Conservation (phyloP, 1,140 invertebrate genomes). For the Idris sp. region DNA sequence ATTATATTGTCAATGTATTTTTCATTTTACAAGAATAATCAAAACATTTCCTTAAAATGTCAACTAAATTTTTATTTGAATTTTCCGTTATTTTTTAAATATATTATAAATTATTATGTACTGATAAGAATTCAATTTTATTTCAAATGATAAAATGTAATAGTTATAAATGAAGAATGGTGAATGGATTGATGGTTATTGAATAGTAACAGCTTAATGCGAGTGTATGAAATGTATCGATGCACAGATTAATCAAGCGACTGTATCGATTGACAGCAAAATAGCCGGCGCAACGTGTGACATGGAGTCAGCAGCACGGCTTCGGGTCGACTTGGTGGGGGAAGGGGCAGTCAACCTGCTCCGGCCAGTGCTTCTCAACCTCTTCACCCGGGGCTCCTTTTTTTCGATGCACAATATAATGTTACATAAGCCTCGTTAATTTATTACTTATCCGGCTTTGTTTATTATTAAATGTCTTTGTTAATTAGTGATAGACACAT, state of each 20-base stretch:
- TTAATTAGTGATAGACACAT: too few relatives aligned
- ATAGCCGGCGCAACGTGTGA: conserved; percentile 63
- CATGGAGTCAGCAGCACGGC: conserved; percentile 56
- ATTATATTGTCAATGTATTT: too few relatives aligned
- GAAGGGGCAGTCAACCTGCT: conserved; percentile 65
- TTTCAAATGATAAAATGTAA: conserved; percentile 30
- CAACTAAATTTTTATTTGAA: too few relatives aligned
- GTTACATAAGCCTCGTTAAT: conserved; percentile 60
- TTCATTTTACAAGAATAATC: too few relatives aligned
- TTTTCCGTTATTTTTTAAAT: too few relatives aligned
- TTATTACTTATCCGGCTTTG: conserved; percentile 44
- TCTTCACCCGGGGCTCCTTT: conserved; percentile 32
- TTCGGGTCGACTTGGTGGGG: conserved; percentile 50
- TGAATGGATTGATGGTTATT: conserved; percentile 54
- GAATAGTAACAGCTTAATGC: conserved; percentile 59
- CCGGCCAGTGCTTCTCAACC: conserved; percentile 57
- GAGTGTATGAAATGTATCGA: conserved; percentile 62
- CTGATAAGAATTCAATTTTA: too few relatives aligned
- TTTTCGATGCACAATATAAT: conserved; percentile 57
- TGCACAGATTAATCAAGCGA: conserved; percentile 65
- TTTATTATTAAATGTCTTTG: conserved; percentile 15
- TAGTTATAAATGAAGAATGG: conserved; percentile 37
- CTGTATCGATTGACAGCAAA: conserved; percentile 61
- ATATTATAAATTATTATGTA: too few relatives aligned
- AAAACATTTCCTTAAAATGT: too few relatives aligned